These are phyloP conservation scores for Rhabdornis inornatus DNA, from an alignment of 2,113 vertebrate species.

Conservation along the genomic window DNA sequence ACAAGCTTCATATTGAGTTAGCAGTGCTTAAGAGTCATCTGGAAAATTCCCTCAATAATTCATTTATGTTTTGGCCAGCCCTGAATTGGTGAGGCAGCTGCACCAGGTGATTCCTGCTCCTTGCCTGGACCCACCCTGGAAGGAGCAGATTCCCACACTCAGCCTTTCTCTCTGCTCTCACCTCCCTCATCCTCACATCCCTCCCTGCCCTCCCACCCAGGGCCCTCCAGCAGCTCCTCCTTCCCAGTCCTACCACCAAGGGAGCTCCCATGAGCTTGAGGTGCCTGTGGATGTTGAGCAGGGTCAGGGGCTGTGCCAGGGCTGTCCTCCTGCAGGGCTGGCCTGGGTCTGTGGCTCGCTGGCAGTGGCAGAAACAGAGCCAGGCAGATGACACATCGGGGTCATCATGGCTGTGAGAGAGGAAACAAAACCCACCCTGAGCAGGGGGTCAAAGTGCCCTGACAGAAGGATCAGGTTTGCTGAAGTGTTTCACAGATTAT, in stretches of 20 bases:
- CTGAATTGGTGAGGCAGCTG: not conserved
- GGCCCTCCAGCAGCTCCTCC: not conserved
- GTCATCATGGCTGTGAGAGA: constrained; percentile 63
- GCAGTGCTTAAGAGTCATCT: not conserved
- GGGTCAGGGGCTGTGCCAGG: constrained; percentile 79
- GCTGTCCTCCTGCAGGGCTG: constrained; percentile 81
- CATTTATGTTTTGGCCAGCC: not conserved
- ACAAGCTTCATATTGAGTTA: not conserved
- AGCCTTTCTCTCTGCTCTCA: not conserved
- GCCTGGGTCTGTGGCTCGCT: not conserved
- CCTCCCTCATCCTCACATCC: not conserved
- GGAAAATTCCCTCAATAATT: not conserved
- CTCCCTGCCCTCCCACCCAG: not conserved
- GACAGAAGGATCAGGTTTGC: not conserved
- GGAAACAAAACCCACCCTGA: not conserved
- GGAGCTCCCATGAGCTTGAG: constrained; percentile 91
- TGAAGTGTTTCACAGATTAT: not conserved
- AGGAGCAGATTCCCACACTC: not conserved
- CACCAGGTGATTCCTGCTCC: not conserved
- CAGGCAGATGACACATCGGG: constrained; percentile 61
- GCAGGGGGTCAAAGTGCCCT: not conserved
- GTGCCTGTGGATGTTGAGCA: constrained; percentile 86
- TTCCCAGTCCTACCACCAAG: constrained; percentile 77
- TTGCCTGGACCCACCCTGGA: not conserved
- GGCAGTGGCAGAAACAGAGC: constrained; percentile 88